A percentile compares a stretch with the other conserved stretches of the same genome.
phyloP scores from a whole-genome alignment of 2,888 invertebrate genomes.

The Tridacna crocea region DNA sequence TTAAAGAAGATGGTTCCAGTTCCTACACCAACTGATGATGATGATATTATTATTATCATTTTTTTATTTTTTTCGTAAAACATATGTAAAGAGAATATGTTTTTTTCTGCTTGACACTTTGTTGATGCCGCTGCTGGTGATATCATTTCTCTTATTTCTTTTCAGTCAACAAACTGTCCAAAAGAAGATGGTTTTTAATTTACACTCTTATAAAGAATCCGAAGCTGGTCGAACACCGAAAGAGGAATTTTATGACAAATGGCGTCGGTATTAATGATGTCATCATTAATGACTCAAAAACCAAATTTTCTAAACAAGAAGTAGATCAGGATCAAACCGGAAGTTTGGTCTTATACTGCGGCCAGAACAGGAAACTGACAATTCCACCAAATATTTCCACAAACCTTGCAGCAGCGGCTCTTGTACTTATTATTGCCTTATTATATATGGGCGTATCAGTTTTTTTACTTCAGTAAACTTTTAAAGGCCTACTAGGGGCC shows the following conservation, averaged over 20 bases:
- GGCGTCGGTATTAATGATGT: not conserved
- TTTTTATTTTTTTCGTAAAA: too few species aligned
- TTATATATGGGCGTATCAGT: constrained; percentile 16
- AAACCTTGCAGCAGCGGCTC: not conserved
- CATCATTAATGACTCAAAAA: not conserved
- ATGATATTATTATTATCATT: too few species aligned
- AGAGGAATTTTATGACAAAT: not conserved
- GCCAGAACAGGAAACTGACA: not conserved
- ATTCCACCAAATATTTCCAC: constrained; percentile 16
- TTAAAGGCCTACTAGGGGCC: too few species aligned
- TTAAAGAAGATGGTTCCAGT: too few species aligned
- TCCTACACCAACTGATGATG: too few species aligned
- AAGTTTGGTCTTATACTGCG: not conserved
- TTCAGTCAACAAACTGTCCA: not conserved
- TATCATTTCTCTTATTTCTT: not conserved
- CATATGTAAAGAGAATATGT: too few species aligned
- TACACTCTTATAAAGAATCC: constrained; percentile 26
- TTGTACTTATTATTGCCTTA: constrained; percentile 14
- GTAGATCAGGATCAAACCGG: not conserved
- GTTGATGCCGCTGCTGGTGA: too few species aligned
- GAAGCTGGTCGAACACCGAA: not conserved
- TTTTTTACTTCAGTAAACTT: not conserved
- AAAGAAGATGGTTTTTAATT: constrained; percentile 17
- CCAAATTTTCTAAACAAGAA: not conserved
- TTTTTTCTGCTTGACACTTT: too few species aligned